phyloP scores from a whole-genome alignment of 2,113 vertebrate genomes.

The Austrofundulus limnaeus region DNA sequence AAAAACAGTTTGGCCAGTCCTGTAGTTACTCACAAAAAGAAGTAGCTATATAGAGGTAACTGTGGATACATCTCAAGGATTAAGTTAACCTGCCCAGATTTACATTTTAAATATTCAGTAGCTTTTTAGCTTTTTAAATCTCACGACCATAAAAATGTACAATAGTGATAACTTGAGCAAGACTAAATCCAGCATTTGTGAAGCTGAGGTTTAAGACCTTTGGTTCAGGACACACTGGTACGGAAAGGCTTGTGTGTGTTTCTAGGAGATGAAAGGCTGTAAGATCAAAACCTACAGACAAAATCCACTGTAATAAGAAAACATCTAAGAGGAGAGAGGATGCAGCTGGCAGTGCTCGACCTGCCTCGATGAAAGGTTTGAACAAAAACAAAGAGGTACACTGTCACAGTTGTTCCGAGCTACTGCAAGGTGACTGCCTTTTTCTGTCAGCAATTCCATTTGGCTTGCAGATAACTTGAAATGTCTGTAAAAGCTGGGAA shows the following conservation, averaged over 20 bases:
- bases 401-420: constrained; percentile 5
- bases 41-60: constrained; percentile 42
- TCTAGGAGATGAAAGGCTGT: constrained; percentile 57
- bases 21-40: constrained; percentile 42
- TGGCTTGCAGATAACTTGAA: constrained; percentile 1
- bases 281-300: constrained; percentile 48
- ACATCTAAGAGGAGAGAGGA: constrained; percentile 35
- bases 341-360: constrained; percentile 41
- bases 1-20: constrained; percentile 24
- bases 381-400: constrained; percentile 20
- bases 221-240: constrained; percentile 22
- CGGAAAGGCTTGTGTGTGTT: constrained; percentile 4
- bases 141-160: neutral
- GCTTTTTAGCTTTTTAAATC: neutral
- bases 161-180: neutral
- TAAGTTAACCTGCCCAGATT: too few species aligned
- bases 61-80: constrained; percentile 49
- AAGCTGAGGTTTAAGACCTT: neutral
- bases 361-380: constrained; percentile 23
- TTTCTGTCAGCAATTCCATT: neutral
- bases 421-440: constrained; percentile 2
- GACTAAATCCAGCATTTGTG: constrained; percentile 11
- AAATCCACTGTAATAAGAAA: constrained; percentile 38
- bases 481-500: neutral
- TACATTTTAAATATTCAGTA: too few species aligned